Conservation (phyloP, 2,113 vertebrate species). For the Chaetorhynchus papuensis region DNA sequence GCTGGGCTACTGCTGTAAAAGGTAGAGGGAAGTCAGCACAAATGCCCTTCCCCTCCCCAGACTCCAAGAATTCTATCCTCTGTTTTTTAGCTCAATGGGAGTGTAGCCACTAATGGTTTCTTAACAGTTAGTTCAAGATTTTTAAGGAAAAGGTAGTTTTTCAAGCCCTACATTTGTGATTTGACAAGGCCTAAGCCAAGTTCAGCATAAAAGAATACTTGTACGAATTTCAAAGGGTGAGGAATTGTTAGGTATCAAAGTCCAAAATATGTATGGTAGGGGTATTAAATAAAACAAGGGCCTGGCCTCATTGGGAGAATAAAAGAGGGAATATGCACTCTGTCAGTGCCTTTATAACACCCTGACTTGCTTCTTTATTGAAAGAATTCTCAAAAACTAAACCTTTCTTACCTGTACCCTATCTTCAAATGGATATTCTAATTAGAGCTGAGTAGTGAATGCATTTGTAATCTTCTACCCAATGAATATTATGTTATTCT, state of each 20-base stretch:
- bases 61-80: neutral
- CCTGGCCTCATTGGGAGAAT: neutral
- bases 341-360: neutral
- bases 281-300: neutral
- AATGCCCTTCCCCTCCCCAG: accelerated
- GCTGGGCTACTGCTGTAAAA: neutral
- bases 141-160: neutral
- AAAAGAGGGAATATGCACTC: neutral
- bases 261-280: neutral
- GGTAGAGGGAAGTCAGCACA: neutral
- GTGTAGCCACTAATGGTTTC: neutral
- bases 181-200: neutral
- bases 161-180: neutral
- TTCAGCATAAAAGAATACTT: neutral
- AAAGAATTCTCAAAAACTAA: neutral
- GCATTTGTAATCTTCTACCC: neutral
- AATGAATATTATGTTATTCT: neutral
- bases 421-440: neutral
- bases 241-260: neutral
- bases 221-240: neutral
- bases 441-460: neutral
- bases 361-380: neutral
- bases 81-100: neutral
- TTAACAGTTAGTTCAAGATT: neutral
- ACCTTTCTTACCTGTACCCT: neutral